Evolutionary conservation across 37 sponge, comb jelly and placozoan genomes (phyloP).

Genomic region (Cliona cf. orientalis): DNA sequence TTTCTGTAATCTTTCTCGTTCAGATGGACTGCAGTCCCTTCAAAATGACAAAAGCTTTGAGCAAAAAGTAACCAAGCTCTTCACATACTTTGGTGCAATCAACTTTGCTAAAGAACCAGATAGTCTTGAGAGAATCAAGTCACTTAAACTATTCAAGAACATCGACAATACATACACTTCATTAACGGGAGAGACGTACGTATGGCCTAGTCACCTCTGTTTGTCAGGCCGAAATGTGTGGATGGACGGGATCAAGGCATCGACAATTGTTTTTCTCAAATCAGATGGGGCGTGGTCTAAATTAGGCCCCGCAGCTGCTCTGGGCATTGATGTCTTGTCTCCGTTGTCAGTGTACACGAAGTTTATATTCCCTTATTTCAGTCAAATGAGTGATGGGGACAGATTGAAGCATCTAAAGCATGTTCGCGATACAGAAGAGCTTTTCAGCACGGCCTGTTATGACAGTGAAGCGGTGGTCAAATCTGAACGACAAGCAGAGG

Average conservation of each 20-base stretch:
- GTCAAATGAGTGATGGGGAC: background rate
- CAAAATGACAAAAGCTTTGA: background rate
- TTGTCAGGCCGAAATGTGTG: background rate
- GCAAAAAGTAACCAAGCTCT: background rate
- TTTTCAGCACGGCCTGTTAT: background rate
- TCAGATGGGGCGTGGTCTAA: background rate
- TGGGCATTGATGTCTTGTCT: background rate
- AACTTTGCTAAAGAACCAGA: background rate
- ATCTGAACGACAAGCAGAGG: background rate
- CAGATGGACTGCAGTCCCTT: background rate
- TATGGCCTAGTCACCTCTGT: background rate
- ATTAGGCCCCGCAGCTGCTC: background rate
- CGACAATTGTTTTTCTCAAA: background rate
- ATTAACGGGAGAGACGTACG: background rate
- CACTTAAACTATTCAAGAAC: constrained; percentile 30
- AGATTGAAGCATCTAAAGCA: background rate
- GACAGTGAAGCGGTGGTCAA: background rate
- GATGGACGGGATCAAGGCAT: background rate
- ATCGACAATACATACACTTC: background rate
- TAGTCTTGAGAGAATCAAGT: background rate
- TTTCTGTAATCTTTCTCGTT: background rate
- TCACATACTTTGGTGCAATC: background rate
- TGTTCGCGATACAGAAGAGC: background rate
- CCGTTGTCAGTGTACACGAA: background rate
- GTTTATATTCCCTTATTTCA: background rate